A percentile compares a stretch with the other conserved stretches of the same genome.
These are phyloP conservation scores for Borostomias antarcticus DNA, from an alignment of 2,797 vertebrate species.

Conservation along the genomic window DNA sequence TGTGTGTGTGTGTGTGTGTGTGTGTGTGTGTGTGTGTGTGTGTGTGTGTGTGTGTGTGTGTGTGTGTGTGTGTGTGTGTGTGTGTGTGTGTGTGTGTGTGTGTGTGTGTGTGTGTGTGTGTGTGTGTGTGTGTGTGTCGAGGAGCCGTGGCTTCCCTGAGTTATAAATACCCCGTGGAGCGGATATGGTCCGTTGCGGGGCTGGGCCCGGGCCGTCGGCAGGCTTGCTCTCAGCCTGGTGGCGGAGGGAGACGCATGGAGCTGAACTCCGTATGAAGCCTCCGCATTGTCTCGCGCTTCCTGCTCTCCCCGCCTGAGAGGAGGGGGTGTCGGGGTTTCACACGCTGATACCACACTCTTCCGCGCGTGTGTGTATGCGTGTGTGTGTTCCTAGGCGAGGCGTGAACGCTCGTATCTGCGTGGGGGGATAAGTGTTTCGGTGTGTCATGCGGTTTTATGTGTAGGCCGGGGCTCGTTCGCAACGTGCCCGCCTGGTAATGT, in stretches of 20 bases:
- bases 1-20: no score
- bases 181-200: conserved; percentile 58
- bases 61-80: conserved; percentile 60
- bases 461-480: no score
- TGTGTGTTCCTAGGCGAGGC: neutral
- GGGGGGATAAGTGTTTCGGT: no score
- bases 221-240: conserved; percentile 50
- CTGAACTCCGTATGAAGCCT: conserved; percentile 78
- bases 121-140: conserved; percentile 55
- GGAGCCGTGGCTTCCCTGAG: conserved; percentile 66
- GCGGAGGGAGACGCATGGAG: conserved; percentile 59
- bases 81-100: conserved; percentile 37
- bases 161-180: conserved; percentile 76
- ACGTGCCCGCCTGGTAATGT: no score
- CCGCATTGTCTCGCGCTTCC: conserved; percentile 82
- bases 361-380: conserved; percentile 34
- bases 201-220: conserved; percentile 37
- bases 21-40: conserved; percentile 57
- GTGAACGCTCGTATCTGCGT: neutral
- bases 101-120: conserved; percentile 35
- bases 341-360: conserved; percentile 76
- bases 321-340: conserved; percentile 77
- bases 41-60: conserved; percentile 59
- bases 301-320: conserved; percentile 77
- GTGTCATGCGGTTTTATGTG: no score